Percentiles rank a stretch among this genome's conserved stretches.
These are phyloP conservation scores for Scrobipalpa costella DNA, from an alignment of 2,888 invertebrate genomes.

Conservation along the genomic window DNA sequence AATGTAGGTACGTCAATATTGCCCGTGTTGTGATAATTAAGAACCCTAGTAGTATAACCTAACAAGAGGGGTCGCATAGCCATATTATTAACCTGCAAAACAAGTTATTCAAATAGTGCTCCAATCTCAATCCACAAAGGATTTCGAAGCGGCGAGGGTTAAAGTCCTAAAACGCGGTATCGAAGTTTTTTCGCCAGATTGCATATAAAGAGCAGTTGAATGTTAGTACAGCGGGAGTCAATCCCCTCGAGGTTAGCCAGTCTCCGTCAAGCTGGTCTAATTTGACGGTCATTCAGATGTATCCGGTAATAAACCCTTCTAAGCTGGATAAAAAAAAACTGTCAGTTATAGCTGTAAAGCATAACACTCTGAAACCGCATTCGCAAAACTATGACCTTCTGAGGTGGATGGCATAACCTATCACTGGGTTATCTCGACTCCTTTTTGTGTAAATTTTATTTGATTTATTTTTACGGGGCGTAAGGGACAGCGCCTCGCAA, in stretches of 20 bases:
- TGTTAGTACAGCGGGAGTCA: background rate
- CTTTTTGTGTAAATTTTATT: background rate
- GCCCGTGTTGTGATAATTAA: no score
- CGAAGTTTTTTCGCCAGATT: background rate
- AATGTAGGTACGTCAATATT: no score
- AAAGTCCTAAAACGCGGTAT: constrained; percentile 7
- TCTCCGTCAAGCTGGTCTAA: constrained; percentile 1
- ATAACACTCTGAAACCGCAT: background rate
- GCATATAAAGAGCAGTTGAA: background rate
- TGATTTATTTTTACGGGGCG: no score
- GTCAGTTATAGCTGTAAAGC: no score
- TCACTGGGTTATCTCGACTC: background rate
- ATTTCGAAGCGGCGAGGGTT: no score
- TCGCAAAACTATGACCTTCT: background rate
- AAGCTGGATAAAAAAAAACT: no score
- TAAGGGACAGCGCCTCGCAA: no score
- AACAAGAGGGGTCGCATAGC: no score
- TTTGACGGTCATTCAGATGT: background rate
- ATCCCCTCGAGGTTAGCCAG: background rate
- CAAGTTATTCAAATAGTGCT: no score
- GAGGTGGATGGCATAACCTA: background rate
- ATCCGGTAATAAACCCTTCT: background rate
- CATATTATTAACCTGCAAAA: no score
- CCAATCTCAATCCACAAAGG: no score
- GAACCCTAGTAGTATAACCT: no score